These are phyloP conservation scores for Amaurobius ferox DNA, from an alignment of 2,888 invertebrate species.

Conservation along the genomic window DNA sequence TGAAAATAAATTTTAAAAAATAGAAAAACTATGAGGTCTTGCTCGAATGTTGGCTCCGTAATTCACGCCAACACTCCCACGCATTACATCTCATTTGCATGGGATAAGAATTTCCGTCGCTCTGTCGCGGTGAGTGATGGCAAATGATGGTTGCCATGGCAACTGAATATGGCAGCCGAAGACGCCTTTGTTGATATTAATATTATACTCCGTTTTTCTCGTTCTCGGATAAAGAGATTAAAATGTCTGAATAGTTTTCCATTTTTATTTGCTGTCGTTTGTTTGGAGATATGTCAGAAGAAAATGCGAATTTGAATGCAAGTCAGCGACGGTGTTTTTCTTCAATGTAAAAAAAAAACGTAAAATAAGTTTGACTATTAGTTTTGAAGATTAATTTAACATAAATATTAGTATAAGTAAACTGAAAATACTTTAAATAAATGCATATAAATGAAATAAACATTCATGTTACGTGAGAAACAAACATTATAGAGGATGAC, in stretches of 20 bases:
- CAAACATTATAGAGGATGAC: no score
- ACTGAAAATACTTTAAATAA: no score
- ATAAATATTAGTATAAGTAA: no score
- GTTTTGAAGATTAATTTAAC: no score
- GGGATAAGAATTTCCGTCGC: slow-evolving; percentile 5
- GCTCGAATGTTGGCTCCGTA: not conserved
- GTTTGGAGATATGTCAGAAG: no score
- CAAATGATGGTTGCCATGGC: not conserved
- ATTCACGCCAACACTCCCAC: not conserved
- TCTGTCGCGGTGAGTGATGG: not conserved
- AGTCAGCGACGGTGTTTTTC: not conserved
- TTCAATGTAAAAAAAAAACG: not conserved
- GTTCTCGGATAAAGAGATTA: slow-evolving; percentile 8
- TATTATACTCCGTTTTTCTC: not conserved
- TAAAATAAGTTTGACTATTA: no score
- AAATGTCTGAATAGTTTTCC: not conserved
- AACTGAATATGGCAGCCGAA: not conserved
- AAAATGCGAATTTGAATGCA: not conserved
- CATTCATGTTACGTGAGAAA: no score
- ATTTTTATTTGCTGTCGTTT: no score
- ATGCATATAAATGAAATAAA: no score
- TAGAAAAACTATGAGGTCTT: not conserved
- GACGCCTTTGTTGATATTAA: slow-evolving; percentile 5
- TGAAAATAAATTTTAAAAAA: no score
- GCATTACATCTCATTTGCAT: slow-evolving; percentile 10